A percentile compares a stretch with the other conserved stretches of the same genome.
These are phyloP conservation scores for Hoplias malabaricus DNA, from an alignment of 2,113 vertebrate species.

Conservation along the genomic window DNA sequence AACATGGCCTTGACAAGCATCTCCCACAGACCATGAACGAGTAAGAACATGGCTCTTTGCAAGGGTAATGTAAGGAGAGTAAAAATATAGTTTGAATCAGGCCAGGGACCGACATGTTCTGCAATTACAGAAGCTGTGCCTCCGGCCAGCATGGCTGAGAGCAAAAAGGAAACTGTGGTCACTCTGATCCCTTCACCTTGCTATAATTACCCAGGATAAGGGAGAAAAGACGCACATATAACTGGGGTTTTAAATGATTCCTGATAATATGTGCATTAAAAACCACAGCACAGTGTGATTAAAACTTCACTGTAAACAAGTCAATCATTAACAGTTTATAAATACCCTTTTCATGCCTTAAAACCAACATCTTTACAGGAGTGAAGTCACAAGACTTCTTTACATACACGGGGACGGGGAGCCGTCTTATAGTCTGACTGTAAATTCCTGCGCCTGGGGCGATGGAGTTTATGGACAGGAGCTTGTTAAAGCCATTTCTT, in stretches of 20 bases:
- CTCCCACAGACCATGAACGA: neutral
- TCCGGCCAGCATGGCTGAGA: neutral
- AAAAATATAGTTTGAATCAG: neutral
- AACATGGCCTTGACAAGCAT: neutral
- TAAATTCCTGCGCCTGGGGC: neutral
- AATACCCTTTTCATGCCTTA: neutral
- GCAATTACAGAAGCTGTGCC: neutral
- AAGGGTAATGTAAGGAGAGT: neutral
- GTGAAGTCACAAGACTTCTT: constrained; percentile 12
- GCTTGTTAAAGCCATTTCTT: constrained; percentile 26
- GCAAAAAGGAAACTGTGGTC: neutral
- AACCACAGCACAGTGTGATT: neutral
- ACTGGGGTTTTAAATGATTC: neutral
- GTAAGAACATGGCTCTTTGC: neutral
- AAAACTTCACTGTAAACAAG: neutral
- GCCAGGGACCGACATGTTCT: neutral
- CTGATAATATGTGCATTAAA: constrained; percentile 4
- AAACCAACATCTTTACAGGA: constrained; percentile 5
- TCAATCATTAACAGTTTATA: constrained; percentile 1
- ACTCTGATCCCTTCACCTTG: neutral
- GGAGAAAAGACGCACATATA: neutral
- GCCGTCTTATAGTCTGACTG: neutral
- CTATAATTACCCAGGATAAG: neutral
- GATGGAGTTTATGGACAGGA: constrained; percentile 3
- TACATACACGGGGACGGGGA: neutral